Conservation (phyloP, 2,888 invertebrate genomes). For the Synanthedon tipuliformis region DNA sequence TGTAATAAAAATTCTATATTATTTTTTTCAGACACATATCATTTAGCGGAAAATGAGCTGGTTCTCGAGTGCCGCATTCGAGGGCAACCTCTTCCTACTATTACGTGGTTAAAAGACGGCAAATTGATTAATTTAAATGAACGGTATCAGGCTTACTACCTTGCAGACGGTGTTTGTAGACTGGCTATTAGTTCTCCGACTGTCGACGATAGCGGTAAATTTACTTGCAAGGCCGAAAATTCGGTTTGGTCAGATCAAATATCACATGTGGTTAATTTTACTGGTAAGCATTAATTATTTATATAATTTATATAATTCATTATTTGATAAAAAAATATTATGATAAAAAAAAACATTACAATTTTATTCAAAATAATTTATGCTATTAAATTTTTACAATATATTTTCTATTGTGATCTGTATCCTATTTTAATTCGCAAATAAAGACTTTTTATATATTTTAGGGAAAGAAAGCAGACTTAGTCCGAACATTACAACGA, state of each 20-base stretch:
- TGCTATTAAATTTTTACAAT: neutral
- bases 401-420: neutral
- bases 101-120: conserved; percentile 83
- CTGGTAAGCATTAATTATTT: conserved; percentile 60
- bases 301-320: too few species aligned
- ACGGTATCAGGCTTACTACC: conserved; percentile 74
- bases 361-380: neutral
- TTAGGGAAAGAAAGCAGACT: conserved; percentile 38
- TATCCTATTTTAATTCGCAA: too few species aligned
- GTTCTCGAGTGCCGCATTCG: conserved; percentile 83
- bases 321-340: too few species aligned
- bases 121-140: conserved; percentile 63
- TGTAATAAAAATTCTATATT: neutral
- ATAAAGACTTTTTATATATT: neutral
- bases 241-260: conserved; percentile 80
- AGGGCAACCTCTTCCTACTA: conserved; percentile 77
- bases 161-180: conserved; percentile 80
- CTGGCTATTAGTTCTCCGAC: conserved; percentile 76
- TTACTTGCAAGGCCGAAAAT: conserved; percentile 81
- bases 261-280: conserved; percentile 77
- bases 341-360: too few species aligned
- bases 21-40: conserved; percentile 74
- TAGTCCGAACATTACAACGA: conserved; percentile 37
- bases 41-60: conserved; percentile 77
- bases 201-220: conserved; percentile 77